Percentiles rank a stretch among this genome's conserved stretches.
Conservation (phyloP, 1,140 invertebrate genomes). For the Neodiprion fabricii region DNA sequence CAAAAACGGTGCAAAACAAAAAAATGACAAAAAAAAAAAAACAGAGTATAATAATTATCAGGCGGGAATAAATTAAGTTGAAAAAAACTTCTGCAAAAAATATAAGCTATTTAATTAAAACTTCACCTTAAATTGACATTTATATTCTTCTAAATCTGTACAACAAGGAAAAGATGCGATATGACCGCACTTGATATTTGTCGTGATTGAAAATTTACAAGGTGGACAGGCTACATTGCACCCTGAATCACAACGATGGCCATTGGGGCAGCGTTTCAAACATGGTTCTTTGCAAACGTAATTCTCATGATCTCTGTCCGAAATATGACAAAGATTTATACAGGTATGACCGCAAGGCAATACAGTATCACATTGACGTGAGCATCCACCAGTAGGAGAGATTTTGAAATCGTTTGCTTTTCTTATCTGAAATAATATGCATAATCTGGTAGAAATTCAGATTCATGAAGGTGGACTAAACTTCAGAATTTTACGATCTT, state of each 20-base stretch:
- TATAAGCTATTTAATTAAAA: too few relatives aligned
- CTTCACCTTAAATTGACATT: neutral
- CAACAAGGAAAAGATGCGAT: neutral
- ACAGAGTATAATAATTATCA: too few relatives aligned
- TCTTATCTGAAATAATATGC: neutral
- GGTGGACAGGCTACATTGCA: neutral
- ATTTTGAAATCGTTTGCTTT: neutral
- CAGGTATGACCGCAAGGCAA: slow-evolving; percentile 65
- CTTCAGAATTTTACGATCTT: too few relatives aligned
- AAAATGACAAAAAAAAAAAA: too few relatives aligned
- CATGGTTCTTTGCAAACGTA: slow-evolving; percentile 34
- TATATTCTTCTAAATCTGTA: neutral
- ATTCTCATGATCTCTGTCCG: slow-evolving; percentile 55
- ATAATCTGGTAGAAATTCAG: neutral
- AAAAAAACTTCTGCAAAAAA: too few relatives aligned
- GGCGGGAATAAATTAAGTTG: too few relatives aligned
- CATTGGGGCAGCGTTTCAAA: neutral
- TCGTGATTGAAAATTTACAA: neutral
- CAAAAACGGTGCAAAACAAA: too few relatives aligned
- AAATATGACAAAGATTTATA: slow-evolving; percentile 61
- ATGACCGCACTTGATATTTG: neutral
- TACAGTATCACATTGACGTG: neutral
- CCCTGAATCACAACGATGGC: neutral
- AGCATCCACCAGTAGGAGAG: neutral
- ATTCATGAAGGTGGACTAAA: too few relatives aligned